A percentile compares a stretch with the other conserved stretches of the same genome.
Conservation (phyloP, 2,797 vertebrate species). For the Falco naumanni region DNA sequence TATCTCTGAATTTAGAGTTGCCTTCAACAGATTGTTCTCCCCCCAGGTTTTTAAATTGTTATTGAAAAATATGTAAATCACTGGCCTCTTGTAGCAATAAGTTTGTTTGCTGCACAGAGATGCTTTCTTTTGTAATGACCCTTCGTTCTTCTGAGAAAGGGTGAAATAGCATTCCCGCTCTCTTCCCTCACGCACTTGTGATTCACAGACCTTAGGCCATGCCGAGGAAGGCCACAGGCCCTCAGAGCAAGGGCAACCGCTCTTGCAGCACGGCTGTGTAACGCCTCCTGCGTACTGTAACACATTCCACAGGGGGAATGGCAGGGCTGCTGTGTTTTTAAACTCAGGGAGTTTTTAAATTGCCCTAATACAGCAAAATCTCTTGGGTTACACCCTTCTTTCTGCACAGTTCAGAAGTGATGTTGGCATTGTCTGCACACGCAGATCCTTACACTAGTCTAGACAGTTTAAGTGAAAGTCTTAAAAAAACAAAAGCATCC, state of each 20-base stretch:
- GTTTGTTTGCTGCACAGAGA: background rate
- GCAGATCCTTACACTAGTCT: background rate
- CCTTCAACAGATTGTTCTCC: background rate
- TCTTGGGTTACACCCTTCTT: background rate
- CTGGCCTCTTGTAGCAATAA: background rate
- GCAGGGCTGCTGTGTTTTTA: background rate
- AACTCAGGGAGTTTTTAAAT: background rate
- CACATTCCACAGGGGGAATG: background rate
- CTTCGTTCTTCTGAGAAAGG: background rate
- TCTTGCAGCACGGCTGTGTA: background rate
- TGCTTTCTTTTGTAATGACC: background rate
- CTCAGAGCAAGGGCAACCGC: background rate
- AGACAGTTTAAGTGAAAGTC: background rate
- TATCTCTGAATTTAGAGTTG: background rate
- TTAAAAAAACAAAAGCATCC: background rate
- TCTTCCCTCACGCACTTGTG: background rate
- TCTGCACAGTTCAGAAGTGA: background rate
- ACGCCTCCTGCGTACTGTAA: background rate
- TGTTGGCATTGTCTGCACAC: background rate
- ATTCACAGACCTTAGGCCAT: background rate
- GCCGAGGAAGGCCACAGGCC: background rate
- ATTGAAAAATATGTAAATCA: background rate
- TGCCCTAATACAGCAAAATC: background rate
- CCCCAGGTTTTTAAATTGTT: background rate
- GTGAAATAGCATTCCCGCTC: background rate